Percentiles rank a stretch among this genome's conserved stretches.
These are phyloP conservation scores for Chamaea fasciata DNA, from an alignment of 2,113 vertebrate genomes.

Conservation along the genomic window DNA sequence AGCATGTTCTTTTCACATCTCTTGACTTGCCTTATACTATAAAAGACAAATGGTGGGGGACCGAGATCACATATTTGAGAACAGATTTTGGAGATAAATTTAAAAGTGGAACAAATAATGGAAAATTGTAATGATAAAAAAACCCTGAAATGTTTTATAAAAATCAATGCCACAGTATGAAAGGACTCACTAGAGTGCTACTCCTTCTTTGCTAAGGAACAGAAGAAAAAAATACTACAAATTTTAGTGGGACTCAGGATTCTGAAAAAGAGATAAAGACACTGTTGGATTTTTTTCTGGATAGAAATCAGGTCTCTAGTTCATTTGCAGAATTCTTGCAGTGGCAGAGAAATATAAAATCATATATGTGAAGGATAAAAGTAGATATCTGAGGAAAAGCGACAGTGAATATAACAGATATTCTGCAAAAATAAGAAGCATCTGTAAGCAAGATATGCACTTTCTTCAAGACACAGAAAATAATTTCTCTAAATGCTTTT, in stretches of 20 bases:
- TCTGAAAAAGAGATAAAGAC: not conserved
- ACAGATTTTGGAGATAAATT: not conserved
- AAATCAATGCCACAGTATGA: not conserved
- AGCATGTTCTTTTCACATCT: not conserved
- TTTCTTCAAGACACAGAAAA: not conserved
- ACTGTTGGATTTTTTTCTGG: not conserved
- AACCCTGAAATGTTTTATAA: not conserved
- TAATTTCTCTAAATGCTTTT: not conserved
- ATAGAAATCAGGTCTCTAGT: not conserved
- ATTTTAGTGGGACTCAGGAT: not conserved
- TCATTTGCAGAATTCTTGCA: not conserved
- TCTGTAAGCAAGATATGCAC: not conserved
- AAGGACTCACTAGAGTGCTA: not conserved
- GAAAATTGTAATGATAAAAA: not conserved
- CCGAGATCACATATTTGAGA: not conserved
- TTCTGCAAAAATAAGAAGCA: not conserved
- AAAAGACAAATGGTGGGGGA: not conserved
- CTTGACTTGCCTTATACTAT: not conserved
- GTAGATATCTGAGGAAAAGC: not conserved
- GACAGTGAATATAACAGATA: not conserved
- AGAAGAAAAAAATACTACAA: not conserved
- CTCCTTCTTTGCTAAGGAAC: not conserved
- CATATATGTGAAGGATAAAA: not conserved
- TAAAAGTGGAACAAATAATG: not conserved
- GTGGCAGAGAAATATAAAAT: not conserved